These are phyloP conservation scores for Amphimallon solstitiale DNA, from an alignment of 2,888 invertebrate species.

Conservation along the genomic window DNA sequence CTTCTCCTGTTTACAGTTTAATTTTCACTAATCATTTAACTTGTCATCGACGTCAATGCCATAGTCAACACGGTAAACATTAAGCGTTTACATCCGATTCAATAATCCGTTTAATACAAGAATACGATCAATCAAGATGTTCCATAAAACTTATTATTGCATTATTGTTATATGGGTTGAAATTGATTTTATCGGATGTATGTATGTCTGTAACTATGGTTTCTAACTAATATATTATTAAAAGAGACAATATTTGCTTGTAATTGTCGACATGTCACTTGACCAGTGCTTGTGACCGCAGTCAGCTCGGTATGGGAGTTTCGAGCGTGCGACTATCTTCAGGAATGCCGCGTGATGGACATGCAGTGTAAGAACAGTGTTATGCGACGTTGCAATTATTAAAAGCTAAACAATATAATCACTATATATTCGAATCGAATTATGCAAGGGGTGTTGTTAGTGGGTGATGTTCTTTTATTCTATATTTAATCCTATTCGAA, in stretches of 20 bases:
- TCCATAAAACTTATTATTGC: constrained; percentile 9
- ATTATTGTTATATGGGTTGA: constrained; percentile 46
- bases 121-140: neutral
- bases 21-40: too few relatives aligned
- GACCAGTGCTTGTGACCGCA: neutral
- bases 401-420: neutral
- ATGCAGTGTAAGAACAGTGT: neutral
- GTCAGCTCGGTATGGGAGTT: neutral
- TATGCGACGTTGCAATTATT: neutral
- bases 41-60: too few relatives aligned
- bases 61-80: too few relatives aligned
- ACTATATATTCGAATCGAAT: too few relatives aligned
- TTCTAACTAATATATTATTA: constrained; percentile 52
- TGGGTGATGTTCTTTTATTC: too few relatives aligned
- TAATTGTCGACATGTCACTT: constrained; percentile 30
- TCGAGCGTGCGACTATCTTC: neutral
- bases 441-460: too few relatives aligned
- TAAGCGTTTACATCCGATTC: too few relatives aligned
- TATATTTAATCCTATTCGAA: neutral
- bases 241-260: constrained; percentile 39
- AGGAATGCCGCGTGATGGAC: neutral
- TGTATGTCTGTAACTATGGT: constrained; percentile 56
- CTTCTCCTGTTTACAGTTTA: too few relatives aligned
- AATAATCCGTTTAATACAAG: too few relatives aligned
- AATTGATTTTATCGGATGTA: constrained; percentile 60